Evolutionary conservation across 1,140 invertebrate genomes (phyloP).

Genomic region (Leptonema lineaticorne): DNA sequence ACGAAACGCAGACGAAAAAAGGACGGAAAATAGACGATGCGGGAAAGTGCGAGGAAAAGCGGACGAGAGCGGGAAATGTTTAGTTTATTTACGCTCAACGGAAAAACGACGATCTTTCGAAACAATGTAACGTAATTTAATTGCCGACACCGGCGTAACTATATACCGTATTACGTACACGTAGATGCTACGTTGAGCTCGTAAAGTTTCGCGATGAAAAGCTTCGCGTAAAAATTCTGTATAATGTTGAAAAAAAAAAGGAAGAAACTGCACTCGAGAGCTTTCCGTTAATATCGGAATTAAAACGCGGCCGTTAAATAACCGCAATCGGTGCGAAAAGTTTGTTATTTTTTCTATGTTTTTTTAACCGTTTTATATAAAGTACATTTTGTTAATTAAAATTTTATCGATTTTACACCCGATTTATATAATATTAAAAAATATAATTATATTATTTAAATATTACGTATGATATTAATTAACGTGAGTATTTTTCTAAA

Average conservation of each 20-base stretch:
- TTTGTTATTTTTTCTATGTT: no score
- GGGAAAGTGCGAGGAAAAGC: neutral
- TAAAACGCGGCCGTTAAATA: no score
- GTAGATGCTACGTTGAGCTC: neutral
- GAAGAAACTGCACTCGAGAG: neutral
- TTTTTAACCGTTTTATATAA: no score
- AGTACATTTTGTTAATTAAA: no score
- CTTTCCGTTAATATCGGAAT: neutral
- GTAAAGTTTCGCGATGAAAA: constrained; percentile 1
- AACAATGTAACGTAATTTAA: neutral
- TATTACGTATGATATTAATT: no score
- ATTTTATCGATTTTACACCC: no score
- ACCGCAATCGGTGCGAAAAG: no score
- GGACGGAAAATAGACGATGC: neutral
- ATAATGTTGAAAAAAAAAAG: neutral
- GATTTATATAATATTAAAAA: no score
- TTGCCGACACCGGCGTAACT: no score
- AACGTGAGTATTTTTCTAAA: no score
- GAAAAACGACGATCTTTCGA: neutral
- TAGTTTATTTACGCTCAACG: neutral
- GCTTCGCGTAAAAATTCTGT: neutral
- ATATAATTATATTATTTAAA: no score
- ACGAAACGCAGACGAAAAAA: no score
- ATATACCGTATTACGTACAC: neutral
- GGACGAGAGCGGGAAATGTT: neutral